These are phyloP conservation scores for Berghia stephanieae DNA, from an alignment of 1,140 invertebrate genomes.

Conservation along the genomic window DNA sequence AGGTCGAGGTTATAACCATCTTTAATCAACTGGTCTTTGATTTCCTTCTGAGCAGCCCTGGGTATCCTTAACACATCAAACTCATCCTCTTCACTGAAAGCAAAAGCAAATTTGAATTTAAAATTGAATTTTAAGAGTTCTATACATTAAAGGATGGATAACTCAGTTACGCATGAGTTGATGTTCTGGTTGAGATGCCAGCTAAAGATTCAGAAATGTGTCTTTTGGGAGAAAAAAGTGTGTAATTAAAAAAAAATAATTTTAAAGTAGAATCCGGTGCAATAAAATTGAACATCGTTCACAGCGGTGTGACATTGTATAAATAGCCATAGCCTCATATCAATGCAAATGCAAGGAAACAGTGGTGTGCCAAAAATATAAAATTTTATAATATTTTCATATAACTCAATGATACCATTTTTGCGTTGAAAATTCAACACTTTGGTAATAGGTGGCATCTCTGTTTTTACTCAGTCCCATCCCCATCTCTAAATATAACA, in stretches of 20 bases:
- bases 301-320: no score
- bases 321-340: no score
- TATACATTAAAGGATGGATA: background rate
- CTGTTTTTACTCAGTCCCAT: no score
- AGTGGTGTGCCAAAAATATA: no score
- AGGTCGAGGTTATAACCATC: conserved; percentile 67
- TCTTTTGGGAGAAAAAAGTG: background rate
- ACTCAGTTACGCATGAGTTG: background rate
- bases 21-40: conserved; percentile 65
- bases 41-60: conserved; percentile 60
- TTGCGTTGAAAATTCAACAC: no score
- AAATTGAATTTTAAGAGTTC: background rate
- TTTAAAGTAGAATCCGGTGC: no score
- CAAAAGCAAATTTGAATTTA: background rate
- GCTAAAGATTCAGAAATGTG: background rate
- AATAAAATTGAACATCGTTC: no score
- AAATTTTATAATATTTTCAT: no score
- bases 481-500: no score
- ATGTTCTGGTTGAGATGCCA: background rate
- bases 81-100: conserved; percentile 63
- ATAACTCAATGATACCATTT: no score
- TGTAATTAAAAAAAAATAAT: background rate
- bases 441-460: no score
- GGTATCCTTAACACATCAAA: conserved; percentile 60
- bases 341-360: no score